These are phyloP conservation scores for Aphidius colemani DNA, from an alignment of 2,888 invertebrate genomes.

Conservation along the genomic window DNA sequence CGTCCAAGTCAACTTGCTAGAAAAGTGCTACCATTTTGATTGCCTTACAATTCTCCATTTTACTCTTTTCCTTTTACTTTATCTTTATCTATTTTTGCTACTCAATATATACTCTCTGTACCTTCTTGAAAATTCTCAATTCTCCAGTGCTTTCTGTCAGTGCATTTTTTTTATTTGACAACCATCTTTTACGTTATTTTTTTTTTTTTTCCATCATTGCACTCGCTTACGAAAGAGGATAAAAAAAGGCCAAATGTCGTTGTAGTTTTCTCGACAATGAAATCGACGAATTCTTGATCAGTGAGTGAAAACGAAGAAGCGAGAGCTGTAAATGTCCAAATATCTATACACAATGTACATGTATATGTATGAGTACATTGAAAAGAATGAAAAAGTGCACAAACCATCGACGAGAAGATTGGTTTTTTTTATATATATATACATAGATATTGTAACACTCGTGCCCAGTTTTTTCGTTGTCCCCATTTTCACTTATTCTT, in stretches of 20 bases:
- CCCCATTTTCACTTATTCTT: conserved; percentile 10
- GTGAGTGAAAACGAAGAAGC: conserved; percentile 25
- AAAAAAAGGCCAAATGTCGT: too few relatives aligned
- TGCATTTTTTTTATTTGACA: too few relatives aligned
- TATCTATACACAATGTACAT: conserved; percentile 1
- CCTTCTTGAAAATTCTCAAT: conserved; percentile 1
- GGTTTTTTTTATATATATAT: conserved; percentile 1
- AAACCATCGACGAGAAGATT: background rate
- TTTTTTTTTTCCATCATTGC: background rate
- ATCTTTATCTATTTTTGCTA: too few relatives aligned
- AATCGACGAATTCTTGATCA: conserved; percentile 46
- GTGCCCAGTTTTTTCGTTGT: conserved; percentile 34
- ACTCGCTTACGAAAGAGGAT: background rate
- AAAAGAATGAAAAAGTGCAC: conserved; percentile 7
- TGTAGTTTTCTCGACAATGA: conserved; percentile 43
- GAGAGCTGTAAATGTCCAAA: background rate
- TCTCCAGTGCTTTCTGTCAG: background rate
- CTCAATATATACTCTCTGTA: background rate
- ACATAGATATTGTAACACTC: conserved; percentile 24
- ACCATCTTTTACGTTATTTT: too few relatives aligned
- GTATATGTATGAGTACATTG: conserved; percentile 1
- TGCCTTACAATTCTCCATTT: conserved; percentile 40
- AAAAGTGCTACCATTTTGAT: conserved; percentile 43
- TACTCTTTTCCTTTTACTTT: background rate
- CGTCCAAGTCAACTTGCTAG: conserved; percentile 51